Percentiles rank a stretch among this genome's conserved stretches.
phyloP scores from a whole-genome alignment of 2,888 invertebrate genomes.

The Apamea epomidion region DNA sequence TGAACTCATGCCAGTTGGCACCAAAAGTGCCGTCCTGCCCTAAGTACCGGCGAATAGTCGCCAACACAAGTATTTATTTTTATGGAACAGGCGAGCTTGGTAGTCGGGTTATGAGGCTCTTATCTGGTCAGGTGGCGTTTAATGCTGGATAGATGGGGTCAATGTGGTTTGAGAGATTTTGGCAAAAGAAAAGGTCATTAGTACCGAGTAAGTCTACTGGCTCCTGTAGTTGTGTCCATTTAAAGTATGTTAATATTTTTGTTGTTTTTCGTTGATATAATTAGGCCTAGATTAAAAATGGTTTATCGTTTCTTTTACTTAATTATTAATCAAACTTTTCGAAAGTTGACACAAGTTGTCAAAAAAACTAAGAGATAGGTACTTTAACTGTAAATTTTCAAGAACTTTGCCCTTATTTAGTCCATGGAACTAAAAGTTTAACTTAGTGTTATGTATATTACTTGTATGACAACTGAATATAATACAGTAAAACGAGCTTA shows the following conservation, averaged over 20 bases:
- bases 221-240: background rate
- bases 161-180: slow-evolving; percentile 19
- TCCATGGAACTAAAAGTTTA: background rate
- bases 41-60: slow-evolving; percentile 53
- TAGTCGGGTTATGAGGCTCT: slow-evolving; percentile 41
- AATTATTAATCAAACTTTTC: background rate
- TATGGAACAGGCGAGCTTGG: slow-evolving; percentile 33
- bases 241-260: background rate
- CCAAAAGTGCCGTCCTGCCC: slow-evolving; percentile 58
- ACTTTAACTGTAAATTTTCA: background rate
- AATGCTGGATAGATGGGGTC: slow-evolving; percentile 27
- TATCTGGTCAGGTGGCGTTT: slow-evolving; percentile 46
- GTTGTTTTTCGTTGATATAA: background rate
- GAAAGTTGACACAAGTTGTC: background rate
- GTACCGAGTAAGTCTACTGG: background rate
- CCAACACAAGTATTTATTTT: slow-evolving; percentile 66
- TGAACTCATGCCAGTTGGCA: slow-evolving; percentile 73
- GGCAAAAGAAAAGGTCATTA: slow-evolving; percentile 21
- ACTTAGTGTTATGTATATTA: slow-evolving; percentile 12
- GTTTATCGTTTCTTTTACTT: background rate
- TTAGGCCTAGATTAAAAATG: background rate
- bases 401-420: background rate
- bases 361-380: background rate
- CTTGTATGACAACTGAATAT: background rate
- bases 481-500: slow-evolving; percentile 7